Evolutionary conservation across 2,888 invertebrate genomes (phyloP).

Genomic region (Drosophila anomelani): DNA sequence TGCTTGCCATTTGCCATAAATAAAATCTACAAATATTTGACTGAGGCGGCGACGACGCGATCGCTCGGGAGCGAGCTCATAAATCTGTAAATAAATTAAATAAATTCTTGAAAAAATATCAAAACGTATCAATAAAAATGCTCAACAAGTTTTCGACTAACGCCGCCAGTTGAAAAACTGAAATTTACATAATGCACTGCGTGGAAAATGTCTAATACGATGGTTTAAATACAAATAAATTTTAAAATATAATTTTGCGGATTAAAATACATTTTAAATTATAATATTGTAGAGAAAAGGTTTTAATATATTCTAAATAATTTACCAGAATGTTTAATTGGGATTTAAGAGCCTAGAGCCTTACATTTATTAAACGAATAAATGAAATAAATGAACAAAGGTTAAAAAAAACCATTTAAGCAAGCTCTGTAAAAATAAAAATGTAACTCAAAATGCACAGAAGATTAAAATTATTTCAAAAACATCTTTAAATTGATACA

Average conservation of each 20-base stretch:
- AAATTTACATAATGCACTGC: conserved; percentile 19
- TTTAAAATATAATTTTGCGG: no score
- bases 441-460: no score
- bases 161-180: conserved; percentile 9
- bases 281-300: no score
- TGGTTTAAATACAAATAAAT: no score
- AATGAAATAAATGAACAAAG: no score
- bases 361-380: no score
- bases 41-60: conserved; percentile 36
- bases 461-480: no score
- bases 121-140: conserved; percentile 79
- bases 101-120: conserved; percentile 74
- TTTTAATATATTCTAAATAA: not conserved
- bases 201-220: not conserved
- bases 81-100: conserved; percentile 78
- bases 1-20: conserved; percentile 61
- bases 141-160: conserved; percentile 70
- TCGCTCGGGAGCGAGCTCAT: conserved; percentile 65
- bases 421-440: no score
- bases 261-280: no score
- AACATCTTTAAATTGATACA: no score
- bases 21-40: conserved; percentile 75
- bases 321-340: not conserved
- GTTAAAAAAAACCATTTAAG: no score
- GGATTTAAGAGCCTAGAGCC: not conserved